Conservation (phyloP, 1,140 invertebrate genomes). For the Globodera rostochiensis region DNA sequence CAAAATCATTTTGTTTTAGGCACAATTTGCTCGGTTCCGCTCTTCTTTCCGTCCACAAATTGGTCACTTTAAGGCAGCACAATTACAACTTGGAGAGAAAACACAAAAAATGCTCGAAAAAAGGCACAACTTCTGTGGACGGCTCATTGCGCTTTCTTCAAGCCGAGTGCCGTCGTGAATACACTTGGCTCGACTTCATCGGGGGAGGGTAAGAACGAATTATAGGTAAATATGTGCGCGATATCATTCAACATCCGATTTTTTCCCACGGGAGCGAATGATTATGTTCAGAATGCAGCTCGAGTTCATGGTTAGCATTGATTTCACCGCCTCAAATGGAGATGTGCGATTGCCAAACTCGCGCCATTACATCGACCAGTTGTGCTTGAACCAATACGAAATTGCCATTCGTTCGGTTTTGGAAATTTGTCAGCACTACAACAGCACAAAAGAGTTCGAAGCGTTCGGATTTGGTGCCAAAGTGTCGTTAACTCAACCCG, state of each 20-base stretch:
- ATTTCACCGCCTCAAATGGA: constrained; percentile 76
- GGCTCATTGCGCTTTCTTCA: constrained; percentile 21
- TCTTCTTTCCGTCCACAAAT: constrained; percentile 15
- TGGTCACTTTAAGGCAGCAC: constrained; percentile 1
- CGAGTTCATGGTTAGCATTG: constrained; percentile 73
- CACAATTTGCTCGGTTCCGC: constrained; percentile 22
- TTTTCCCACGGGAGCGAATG: too few relatives aligned
- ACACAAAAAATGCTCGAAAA: constrained; percentile 23
- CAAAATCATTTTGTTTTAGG: not conserved
- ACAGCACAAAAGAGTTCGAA: constrained; percentile 61
- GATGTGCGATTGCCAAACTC: constrained; percentile 70
- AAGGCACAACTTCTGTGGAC: not conserved
- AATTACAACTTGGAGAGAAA: constrained; percentile 4
- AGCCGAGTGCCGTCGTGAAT: constrained; percentile 13
- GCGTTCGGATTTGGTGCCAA: constrained; percentile 60
- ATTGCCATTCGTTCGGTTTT: constrained; percentile 60
- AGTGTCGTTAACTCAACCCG: constrained; percentile 36
- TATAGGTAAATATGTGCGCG: too few relatives aligned
- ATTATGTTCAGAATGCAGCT: constrained; percentile 67
- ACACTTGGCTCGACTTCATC: constrained; percentile 28
- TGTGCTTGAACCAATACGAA: constrained; percentile 71
- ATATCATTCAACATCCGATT: too few relatives aligned
- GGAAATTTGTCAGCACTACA: constrained; percentile 74
- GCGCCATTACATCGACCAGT: constrained; percentile 70
- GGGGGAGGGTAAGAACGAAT: constrained; percentile 19